phyloP scores from a whole-genome alignment of 2,113 vertebrate species.

The Amblyopsis rosae region DNA sequence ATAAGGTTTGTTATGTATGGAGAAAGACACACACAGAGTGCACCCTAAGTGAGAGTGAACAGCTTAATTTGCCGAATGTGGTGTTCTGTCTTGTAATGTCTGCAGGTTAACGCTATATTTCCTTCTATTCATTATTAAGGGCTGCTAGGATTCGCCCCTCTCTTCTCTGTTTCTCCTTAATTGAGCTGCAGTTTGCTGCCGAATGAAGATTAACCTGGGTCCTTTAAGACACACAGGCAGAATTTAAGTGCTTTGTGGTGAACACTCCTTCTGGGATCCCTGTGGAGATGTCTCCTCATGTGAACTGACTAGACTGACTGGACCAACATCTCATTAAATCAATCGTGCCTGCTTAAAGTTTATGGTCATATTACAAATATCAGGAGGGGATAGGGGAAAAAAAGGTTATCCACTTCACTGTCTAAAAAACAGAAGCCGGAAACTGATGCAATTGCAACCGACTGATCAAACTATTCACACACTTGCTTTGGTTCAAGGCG shows the following conservation, averaged over 20 bases:
- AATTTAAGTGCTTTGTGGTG: neutral
- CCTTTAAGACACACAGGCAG: slow-evolving; percentile 15
- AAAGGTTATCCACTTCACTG: no score
- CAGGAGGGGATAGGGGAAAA: no score
- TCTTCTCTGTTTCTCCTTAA: slow-evolving; percentile 48
- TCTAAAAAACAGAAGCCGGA: no score
- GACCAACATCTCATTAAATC: no score
- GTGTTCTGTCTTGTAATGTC: slow-evolving; percentile 39
- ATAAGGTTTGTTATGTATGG: no score
- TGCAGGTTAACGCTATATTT: slow-evolving; percentile 15
- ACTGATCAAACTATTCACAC: no score
- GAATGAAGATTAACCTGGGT: slow-evolving; percentile 42
- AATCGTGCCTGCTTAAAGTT: no score
- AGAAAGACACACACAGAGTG: neutral
- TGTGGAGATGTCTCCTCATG: no score
- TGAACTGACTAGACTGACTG: no score
- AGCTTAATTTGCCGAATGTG: slow-evolving; percentile 36
- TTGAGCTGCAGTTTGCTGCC: slow-evolving; percentile 43
- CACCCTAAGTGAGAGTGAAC: slow-evolving; percentile 2
- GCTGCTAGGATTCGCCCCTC: slow-evolving; percentile 30
- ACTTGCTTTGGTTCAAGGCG: neutral
- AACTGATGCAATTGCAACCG: no score
- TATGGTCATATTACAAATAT: no score
- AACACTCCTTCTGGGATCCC: no score
- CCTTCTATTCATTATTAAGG: slow-evolving; percentile 37